Evolutionary conservation across 2,797 vertebrate genomes (phyloP).

Genomic region (Sardinella longiceps): DNA sequence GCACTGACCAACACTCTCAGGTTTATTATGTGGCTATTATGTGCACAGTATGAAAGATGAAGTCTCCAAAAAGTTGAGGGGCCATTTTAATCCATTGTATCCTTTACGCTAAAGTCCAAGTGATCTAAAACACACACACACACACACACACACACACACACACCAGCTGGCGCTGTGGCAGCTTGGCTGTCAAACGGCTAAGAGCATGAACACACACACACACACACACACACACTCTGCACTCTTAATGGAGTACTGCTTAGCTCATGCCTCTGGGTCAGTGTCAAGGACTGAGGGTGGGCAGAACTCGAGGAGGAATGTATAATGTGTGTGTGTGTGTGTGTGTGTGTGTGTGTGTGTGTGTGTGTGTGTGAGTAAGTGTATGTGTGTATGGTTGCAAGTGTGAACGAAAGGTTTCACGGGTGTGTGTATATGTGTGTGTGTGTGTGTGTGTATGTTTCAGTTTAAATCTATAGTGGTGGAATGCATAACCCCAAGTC

Average conservation of each 20-base stretch:
- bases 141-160: background rate
- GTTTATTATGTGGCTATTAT: background rate
- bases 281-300: background rate
- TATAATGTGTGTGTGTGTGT: background rate
- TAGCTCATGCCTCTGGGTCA: background rate
- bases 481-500: background rate
- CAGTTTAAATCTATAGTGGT: conserved; percentile 33
- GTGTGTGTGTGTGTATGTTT: conserved; percentile 39
- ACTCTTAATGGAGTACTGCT: background rate
- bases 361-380: background rate
- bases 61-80: background rate
- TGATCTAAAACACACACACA: background rate
- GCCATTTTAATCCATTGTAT: background rate
- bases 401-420: background rate
- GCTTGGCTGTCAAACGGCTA: background rate
- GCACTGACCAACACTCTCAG: background rate
- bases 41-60: background rate
- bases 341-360: conserved; percentile 34
- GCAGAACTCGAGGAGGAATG: conserved; percentile 36
- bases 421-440: conserved; percentile 23
- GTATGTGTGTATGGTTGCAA: background rate
- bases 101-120: background rate
- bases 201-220: background rate
- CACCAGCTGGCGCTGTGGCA: background rate
- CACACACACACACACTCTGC: too few relatives aligned